Conservation (phyloP, 1,140 invertebrate genomes). For the Trichonephila inaurata region DNA sequence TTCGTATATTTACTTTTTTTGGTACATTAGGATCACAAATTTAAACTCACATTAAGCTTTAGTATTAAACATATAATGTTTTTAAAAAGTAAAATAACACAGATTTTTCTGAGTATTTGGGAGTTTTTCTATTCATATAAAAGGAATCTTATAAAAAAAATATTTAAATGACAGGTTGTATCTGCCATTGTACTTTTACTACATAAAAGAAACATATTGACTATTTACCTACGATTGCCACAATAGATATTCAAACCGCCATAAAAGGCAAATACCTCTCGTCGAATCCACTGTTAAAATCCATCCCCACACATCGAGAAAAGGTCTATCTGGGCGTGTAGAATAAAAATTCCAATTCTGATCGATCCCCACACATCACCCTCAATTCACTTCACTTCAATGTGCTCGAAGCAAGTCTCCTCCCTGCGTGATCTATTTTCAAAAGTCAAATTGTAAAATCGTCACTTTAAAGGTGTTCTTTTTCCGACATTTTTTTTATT, state of each 20-base stretch:
- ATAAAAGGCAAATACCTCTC: neutral
- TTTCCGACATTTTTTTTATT: neutral
- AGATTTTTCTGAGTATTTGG: too few relatives aligned
- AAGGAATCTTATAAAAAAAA: neutral
- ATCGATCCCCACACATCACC: constrained; percentile 15
- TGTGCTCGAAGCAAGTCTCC: neutral
- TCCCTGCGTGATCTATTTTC: constrained; percentile 68
- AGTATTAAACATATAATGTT: too few relatives aligned
- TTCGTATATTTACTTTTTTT: too few relatives aligned
- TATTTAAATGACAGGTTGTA: neutral
- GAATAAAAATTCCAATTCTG: constrained; percentile 15
- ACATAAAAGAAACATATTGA: neutral
- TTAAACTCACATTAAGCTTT: too few relatives aligned
- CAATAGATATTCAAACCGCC: neutral
- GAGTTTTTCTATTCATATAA: too few relatives aligned
- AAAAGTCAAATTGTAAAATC: constrained; percentile 75
- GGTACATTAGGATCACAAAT: too few relatives aligned
- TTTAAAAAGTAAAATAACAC: too few relatives aligned
- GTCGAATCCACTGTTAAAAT: neutral
- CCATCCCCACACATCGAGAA: neutral
- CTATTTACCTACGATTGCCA: neutral
- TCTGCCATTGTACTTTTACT: neutral
- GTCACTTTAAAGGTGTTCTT: constrained; percentile 69
- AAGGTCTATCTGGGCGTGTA: neutral
- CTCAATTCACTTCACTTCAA: constrained; percentile 27